These are phyloP conservation scores for Pomacea canaliculata DNA, from an alignment of 2,888 invertebrate species.

Conservation along the genomic window DNA sequence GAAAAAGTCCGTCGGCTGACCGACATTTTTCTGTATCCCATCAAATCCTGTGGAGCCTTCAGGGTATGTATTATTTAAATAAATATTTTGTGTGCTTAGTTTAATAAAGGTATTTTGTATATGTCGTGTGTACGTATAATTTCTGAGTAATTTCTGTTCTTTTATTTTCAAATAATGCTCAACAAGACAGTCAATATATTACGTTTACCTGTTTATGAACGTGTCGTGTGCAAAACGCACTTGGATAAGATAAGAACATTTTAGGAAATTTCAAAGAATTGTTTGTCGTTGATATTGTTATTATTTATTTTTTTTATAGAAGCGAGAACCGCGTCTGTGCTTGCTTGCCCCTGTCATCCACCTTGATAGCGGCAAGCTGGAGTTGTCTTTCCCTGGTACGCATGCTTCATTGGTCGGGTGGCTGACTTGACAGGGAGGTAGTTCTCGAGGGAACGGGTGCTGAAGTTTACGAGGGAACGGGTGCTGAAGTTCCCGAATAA, in stretches of 20 bases:
- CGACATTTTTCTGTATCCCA: constrained; percentile 82
- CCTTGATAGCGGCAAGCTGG: constrained; percentile 71
- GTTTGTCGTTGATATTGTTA: too few species aligned
- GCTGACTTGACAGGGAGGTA: too few species aligned
- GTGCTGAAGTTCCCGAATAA: neutral
- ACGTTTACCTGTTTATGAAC: too few species aligned
- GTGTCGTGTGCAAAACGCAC: too few species aligned
- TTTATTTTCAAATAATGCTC: too few species aligned
- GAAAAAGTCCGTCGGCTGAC: constrained; percentile 43
- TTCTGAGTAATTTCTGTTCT: too few species aligned
- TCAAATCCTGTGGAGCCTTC: constrained; percentile 90
- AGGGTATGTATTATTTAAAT: constrained; percentile 65
- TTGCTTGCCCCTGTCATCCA: constrained; percentile 82
- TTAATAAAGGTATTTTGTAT: too few species aligned
- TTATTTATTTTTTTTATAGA: constrained; percentile 71
- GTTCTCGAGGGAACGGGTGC: neutral
- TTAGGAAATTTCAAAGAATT: too few species aligned
- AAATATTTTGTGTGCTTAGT: too few species aligned
- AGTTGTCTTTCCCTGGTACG: constrained; percentile 59
- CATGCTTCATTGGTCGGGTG: neutral
- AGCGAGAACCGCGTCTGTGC: constrained; percentile 84
- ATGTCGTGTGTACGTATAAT: too few species aligned
- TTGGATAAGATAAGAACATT: too few species aligned
- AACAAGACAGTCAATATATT: too few species aligned
- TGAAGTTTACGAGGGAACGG: neutral